These are phyloP conservation scores for Prorops nasuta DNA, from an alignment of 1,140 invertebrate species.

Conservation along the genomic window DNA sequence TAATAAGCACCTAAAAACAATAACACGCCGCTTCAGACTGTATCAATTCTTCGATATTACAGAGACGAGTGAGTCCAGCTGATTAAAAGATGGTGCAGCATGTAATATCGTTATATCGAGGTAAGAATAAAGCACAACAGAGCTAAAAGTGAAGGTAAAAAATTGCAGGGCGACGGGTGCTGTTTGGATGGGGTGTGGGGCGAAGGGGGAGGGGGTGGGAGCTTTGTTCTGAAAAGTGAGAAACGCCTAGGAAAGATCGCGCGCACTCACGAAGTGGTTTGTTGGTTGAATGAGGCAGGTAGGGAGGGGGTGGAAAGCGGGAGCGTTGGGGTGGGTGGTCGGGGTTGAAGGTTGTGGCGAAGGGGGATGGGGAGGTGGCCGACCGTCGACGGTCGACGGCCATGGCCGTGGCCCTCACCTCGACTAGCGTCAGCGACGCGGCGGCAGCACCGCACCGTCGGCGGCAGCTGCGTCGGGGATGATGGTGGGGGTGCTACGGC, in stretches of 20 bases:
- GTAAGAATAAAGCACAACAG: no score
- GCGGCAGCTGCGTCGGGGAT: no score
- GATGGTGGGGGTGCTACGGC: slow-evolving; percentile 37
- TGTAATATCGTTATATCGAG: no score
- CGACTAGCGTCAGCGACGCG: slow-evolving; percentile 15
- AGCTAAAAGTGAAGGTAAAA: background rate
- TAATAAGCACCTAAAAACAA: no score
- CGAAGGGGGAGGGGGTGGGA: slow-evolving; percentile 8
- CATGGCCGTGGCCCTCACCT: slow-evolving; percentile 28
- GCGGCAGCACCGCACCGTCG: slow-evolving; percentile 9
- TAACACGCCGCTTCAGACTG: no score
- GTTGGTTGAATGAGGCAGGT: background rate
- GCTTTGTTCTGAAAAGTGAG: slow-evolving; percentile 31
- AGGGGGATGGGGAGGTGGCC: slow-evolving; percentile 1
- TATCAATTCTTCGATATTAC: no score
- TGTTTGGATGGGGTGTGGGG: background rate
- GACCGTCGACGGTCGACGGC: slow-evolving; percentile 25
- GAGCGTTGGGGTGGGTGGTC: slow-evolving; percentile 3
- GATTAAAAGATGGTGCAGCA: no score
- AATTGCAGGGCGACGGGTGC: background rate
- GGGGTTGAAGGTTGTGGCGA: background rate
- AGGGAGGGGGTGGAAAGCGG: slow-evolving; percentile 9
- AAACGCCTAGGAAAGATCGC: slow-evolving; percentile 28
- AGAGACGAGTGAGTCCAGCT: no score
- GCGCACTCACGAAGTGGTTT: slow-evolving; percentile 6